Base-by-base conservation (phyloP, 2,888 invertebrate species). In the Scaeva pyrastri region DNA sequence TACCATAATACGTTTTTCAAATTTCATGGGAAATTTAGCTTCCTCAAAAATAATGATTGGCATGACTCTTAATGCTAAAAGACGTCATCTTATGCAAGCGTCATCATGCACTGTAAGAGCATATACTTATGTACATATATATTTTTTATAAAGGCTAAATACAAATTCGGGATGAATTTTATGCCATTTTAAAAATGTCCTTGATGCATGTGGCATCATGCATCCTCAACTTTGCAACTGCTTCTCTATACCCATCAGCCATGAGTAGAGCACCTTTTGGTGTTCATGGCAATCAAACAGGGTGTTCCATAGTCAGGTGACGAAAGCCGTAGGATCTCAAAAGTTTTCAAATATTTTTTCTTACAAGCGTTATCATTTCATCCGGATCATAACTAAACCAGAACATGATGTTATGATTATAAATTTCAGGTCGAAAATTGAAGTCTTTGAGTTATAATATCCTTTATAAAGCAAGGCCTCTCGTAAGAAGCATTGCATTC, bases 121-220 rank as follows among this genome's bases (percentile, higher is more conserved):
- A 31, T 31, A 31, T 31, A 31, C 26, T 6, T 26, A 26, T 26
- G 26, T 26, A 26, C 1, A 1, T 26, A 26, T 8, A 31, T 31
- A 31, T 21, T 2, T 50, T 50, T 23, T 21, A 50, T 21, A 14
- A 50, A 21, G 21, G n/a, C n/a, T n/a, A 50, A 21, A 21, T 5
- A 50, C 21, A 50, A 50, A 21, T 50, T 50, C 12, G 21, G 14
- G 50, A 50, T 50, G 21, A 50, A 50, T 50, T 50, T 50, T 10
- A 2, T 50, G 50, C 21, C 50, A 23, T 21, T 50, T 21, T 14
- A 50, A 50, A 50, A 50, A 50, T 21, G 50, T 50, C 50, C 50
- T 50, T 50, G 21, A 19, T 48, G 19, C 12, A 6, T 12, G 2
- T 50, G 39, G 12, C 12, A 12, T 6, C 21, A 50, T 50, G 12